Conservation (phyloP, 2,888 invertebrate species). For the Thereva unica region DNA sequence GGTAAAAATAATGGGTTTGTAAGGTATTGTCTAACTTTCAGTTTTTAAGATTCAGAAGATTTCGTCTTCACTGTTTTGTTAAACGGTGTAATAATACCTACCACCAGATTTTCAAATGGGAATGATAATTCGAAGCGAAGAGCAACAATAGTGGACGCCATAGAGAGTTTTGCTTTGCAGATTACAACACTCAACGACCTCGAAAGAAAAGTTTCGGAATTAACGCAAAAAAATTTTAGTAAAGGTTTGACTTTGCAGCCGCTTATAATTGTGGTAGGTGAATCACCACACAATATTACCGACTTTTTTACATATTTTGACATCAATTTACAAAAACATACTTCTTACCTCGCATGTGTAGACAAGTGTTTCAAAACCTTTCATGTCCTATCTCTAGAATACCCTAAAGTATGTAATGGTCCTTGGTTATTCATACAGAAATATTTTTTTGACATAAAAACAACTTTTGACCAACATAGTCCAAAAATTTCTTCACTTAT, state of each 20-base stretch:
- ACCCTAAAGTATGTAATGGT: background rate
- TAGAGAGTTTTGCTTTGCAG: background rate
- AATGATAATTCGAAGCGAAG: background rate
- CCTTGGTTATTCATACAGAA: background rate
- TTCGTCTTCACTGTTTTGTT: background rate
- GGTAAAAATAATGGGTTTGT: background rate
- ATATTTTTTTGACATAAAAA: background rate
- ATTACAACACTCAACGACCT: background rate
- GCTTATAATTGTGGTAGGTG: background rate
- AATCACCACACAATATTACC: too few species aligned
- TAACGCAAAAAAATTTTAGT: background rate
- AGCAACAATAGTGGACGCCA: background rate
- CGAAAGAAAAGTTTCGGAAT: background rate
- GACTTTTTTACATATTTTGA: background rate
- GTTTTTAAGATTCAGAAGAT: slow-evolving; percentile 1
- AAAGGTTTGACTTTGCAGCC: background rate
- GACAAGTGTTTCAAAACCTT: background rate
- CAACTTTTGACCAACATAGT: too few species aligned
- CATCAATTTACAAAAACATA: background rate
- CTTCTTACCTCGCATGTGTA: background rate
- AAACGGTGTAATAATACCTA: background rate
- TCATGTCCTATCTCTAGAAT: background rate
- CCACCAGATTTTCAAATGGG: background rate
- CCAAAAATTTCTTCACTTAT: too few species aligned
- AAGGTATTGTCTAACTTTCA: background rate